phyloP scores from a whole-genome alignment of 2,113 vertebrate species.

The Mastomys coucha region DNA sequence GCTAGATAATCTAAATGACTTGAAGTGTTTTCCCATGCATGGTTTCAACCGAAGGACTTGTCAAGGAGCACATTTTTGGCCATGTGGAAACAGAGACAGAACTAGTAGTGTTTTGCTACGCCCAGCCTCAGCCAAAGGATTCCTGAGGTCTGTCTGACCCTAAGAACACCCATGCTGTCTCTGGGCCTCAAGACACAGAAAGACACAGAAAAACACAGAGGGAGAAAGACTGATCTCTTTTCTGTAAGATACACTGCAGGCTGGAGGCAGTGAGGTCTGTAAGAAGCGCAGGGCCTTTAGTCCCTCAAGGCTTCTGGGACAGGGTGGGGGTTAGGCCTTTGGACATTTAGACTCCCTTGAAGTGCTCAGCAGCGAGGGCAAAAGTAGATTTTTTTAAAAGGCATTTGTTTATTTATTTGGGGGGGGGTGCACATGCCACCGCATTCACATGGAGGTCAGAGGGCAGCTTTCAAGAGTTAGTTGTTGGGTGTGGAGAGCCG shows the following conservation, averaged over 20 bases:
- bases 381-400: neutral
- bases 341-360: too few species aligned
- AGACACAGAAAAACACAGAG: neutral
- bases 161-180: neutral
- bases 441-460: neutral
- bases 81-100: neutral
- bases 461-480: neutral
- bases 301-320: neutral
- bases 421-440: neutral
- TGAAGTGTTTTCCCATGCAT: accelerated
- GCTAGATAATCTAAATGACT: accelerated
- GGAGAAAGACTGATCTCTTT: neutral
- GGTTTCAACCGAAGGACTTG: neutral
- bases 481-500: too few species aligned
- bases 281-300: neutral
- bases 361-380: neutral
- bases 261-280: too few species aligned
- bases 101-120: neutral
- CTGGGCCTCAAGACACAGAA: accelerated
- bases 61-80: neutral
- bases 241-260: neutral
- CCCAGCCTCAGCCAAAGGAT: neutral
- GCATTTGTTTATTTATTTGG: neutral
- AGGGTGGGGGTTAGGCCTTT: neutral
- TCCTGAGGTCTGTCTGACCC: neutral